Evolutionary conservation across 30 jellyfish, hydroid and myxozoan genomes (phyloP).

Genomic region (Morbakka virulenta): DNA sequence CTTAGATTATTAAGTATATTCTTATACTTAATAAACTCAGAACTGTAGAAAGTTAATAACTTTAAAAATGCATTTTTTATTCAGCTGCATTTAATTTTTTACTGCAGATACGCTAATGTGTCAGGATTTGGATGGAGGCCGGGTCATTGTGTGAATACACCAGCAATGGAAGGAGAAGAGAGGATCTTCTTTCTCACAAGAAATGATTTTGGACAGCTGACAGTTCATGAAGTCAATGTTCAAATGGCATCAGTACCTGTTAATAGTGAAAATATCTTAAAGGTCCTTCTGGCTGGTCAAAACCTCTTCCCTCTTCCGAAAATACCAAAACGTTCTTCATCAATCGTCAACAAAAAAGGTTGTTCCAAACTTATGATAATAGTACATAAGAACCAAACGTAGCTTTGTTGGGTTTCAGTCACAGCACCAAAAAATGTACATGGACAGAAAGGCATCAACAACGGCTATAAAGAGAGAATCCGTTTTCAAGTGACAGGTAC

Average conservation of each 20-base stretch:
- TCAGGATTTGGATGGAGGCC: conserved; percentile 48
- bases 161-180: conserved; percentile 40
- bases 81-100: too few relatives aligned
- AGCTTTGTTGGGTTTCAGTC: too few relatives aligned
- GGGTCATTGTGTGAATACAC: conserved; percentile 41
- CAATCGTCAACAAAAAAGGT: not conserved
- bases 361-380: not conserved
- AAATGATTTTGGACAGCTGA: conserved; percentile 26
- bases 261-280: not conserved
- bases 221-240: conserved; percentile 44
- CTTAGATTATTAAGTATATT: too few relatives aligned
- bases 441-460: too few relatives aligned
- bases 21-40: too few relatives aligned
- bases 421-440: too few relatives aligned
- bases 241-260: conserved; percentile 11
- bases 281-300: conserved; percentile 4
- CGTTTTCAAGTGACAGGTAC: too few relatives aligned
- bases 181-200: conserved; percentile 38
- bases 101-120: conserved; percentile 17
- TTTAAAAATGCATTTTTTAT: too few relatives aligned
- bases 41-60: too few relatives aligned
- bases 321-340: not conserved
- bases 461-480: too few relatives aligned
- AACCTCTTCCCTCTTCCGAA: not conserved
- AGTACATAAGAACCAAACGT: too few relatives aligned